These are phyloP conservation scores for Crotalus helleri DNA, from an alignment of 2,113 vertebrate genomes.

Conservation along the genomic window DNA sequence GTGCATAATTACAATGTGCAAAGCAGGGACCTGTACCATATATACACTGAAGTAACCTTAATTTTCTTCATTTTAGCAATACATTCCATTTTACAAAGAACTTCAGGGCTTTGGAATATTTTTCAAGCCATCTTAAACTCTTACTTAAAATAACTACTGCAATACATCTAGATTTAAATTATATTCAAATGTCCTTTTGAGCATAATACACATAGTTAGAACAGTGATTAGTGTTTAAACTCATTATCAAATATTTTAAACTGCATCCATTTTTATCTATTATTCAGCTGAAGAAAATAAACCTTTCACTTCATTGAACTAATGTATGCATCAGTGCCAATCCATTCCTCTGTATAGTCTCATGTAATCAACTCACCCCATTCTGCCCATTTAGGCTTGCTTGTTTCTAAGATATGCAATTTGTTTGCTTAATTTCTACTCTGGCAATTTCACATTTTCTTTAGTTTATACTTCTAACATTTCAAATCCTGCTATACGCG, in stretches of 20 bases:
- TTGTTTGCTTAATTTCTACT: not conserved
- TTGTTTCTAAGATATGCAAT: not conserved
- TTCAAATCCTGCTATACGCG: not conserved
- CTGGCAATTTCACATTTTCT: not conserved
- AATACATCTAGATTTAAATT: not conserved
- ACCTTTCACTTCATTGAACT: not conserved
- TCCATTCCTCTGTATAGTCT: not conserved
- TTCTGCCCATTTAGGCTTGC: not conserved
- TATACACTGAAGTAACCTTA: not conserved
- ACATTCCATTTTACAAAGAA: conserved; percentile 4
- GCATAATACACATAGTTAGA: conserved; percentile 32
- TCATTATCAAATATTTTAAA: not conserved
- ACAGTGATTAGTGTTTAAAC: conserved; percentile 24
- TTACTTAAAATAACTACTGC: conserved; percentile 43
- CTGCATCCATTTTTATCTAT: not conserved
- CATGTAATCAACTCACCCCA: not conserved
- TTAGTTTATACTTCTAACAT: not conserved
- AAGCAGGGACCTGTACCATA: not conserved
- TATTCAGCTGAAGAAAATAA: not conserved
- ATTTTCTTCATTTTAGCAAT: not conserved
- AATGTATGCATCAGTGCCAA: not conserved
- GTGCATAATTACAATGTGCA: not conserved
- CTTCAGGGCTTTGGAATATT: not conserved
- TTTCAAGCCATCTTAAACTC: conserved; percentile 20
- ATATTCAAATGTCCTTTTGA: conserved; percentile 29